phyloP scores from a whole-genome alignment of 2,888 invertebrate species.

The Galerucella nymphaeae region DNA sequence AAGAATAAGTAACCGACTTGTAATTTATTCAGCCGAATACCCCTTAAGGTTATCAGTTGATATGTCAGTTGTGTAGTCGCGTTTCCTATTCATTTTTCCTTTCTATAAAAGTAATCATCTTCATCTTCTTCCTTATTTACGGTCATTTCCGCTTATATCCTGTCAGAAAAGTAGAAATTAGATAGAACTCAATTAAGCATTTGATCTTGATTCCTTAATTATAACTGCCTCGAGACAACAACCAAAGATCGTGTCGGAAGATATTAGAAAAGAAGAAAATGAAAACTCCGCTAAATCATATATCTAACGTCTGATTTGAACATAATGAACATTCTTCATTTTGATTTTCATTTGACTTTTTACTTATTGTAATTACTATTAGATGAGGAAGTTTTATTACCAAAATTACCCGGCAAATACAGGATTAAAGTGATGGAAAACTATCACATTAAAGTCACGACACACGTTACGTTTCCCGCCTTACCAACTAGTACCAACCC shows the following conservation, averaged over 20 bases:
- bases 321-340: conserved; percentile 3
- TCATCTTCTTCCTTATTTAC: conserved; percentile 22
- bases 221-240: conserved; percentile 20
- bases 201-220: conserved; percentile 29
- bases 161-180: conserved; percentile 29
- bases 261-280: conserved; percentile 12
- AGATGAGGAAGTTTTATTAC: neutral
- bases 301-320: conserved; percentile 12
- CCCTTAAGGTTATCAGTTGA: conserved; percentile 7
- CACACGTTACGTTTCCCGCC: too few relatives aligned
- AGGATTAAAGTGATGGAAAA: too few relatives aligned
- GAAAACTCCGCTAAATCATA: conserved; percentile 21
- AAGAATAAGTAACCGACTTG: neutral
- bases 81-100: neutral
- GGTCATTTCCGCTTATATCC: conserved; percentile 21
- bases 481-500: too few relatives aligned
- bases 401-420: too few relatives aligned
- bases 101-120: conserved; percentile 2
- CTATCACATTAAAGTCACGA: too few relatives aligned
- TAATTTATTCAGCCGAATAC: conserved; percentile 6
- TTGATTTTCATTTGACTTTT: neutral
- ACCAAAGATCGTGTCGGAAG: conserved; percentile 29
- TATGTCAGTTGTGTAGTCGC: neutral
- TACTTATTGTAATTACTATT: neutral
- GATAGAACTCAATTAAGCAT: conserved; percentile 28